Base-by-base conservation (phyloP, 2,113 vertebrate species). In the Sander lucioperca region DNA sequence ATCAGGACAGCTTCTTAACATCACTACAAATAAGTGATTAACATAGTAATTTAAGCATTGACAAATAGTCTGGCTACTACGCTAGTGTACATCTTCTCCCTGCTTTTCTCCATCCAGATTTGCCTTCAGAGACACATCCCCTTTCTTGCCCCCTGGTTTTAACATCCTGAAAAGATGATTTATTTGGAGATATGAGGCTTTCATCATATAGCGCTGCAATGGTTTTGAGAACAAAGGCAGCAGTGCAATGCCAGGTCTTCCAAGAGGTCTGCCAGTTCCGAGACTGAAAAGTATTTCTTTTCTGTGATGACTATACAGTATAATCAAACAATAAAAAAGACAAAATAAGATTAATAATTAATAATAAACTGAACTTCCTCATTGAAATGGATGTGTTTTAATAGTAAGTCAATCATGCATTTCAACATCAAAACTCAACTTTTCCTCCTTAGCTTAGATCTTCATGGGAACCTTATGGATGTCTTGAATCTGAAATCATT, bases 171-270 rank as follows among this genome's bases (percentile, higher is more conserved):
- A 64, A 77, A 58, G 61, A 56, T 72, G 59, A 80, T 85, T 83
- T 74, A 69, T 85, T 79, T 85, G 67, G 23, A 87, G 66, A 79
- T 82, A 48, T 70, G 79, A 82, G 47, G 66, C 79, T 89, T 86
- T 85, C 65, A 83, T 87, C 58, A 66, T 50, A 21, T 47, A 21
- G 27, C 25, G 5, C 30, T 1, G 33, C 73, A 6, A 30, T 87
- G 59, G 81, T 79, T 76, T 65, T 0, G 54, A 81, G 83, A 82
- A 91, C 85, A 91, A 84, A 87, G 77, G 62, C 74, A 16, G 14
- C 39, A 50, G 84, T 33, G 67, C 75, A 82, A 56, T 45, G n/a
- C 66, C 73, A 76, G 79, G 65, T 86, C 77, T 76, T 54, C 1
- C 2, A 6, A 69, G 58, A 79, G 79, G 79, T 85, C 74, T 70